Base-by-base conservation (phyloP, 2,888 invertebrate species). In the Brachycybe producta region DNA sequence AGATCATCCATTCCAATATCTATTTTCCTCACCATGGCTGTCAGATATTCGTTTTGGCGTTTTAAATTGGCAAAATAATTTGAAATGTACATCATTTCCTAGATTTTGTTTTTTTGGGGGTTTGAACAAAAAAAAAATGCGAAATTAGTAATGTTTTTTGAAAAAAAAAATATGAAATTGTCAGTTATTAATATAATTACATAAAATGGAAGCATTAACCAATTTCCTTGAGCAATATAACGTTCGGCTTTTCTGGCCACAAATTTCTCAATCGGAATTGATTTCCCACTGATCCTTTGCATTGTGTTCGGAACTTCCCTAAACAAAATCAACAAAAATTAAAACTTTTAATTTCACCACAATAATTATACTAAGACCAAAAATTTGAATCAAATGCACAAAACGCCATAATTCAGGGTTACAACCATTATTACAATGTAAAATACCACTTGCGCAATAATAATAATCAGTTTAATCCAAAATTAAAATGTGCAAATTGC, bases 41-140 rank as follows among this genome's bases (percentile, higher is more conserved):
- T 40, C 48, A 48, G 28, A 39, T 39, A 39, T 26, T 48, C 48
- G 39, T 38, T 38, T 15, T 39, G 34, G 5, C 26, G 39, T 39
- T 48, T 38, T 11, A 48, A 28, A 24, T 28, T 27, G 61, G 59
- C 79, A 65, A 94, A 87, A 59, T 87, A 77, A 70, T 94, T 94
- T 92, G 92, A 94, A 5, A 92, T 73, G 63, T 85, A 92, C 65
- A 94, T 75, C 54, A 94, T 72, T 68, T 95, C 95, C 72, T 72
- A 58, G 5, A 62, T 59, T 36, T 36, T 17, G 19, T n/a, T 7
- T 36, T 19, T 7, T 36, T n/a, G 8, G 19, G 7, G 7, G 36
- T 19, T 7, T 7, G 15, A 5, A 11, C 36, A 5, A 36, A n/a
- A n/a, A n/a, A n/a, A n/a, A n/a, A n/a, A n/a, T n/a, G n/a, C n/a